Evolutionary conservation across 2,888 invertebrate species (phyloP).

Genomic region (Netelia inedita): DNA sequence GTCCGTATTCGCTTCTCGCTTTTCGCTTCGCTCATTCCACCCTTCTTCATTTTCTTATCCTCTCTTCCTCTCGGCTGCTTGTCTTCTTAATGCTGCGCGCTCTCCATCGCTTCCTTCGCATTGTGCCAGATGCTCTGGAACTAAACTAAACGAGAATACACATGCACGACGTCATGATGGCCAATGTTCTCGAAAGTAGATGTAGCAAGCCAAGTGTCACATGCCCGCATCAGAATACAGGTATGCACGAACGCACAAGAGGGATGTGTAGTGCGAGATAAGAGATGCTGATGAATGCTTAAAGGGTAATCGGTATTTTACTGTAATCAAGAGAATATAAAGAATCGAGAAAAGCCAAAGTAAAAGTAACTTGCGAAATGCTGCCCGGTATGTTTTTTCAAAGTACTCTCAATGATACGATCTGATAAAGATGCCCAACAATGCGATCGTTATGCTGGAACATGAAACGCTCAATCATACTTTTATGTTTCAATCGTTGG

Average conservation of each 20-base stretch:
- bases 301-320: background rate
- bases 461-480: no score
- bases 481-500: no score
- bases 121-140: conserved; percentile 77
- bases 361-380: no score
- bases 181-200: conserved; percentile 4
- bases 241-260: background rate
- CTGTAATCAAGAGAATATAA: background rate
- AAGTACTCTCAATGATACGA: no score
- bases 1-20: conserved; percentile 37
- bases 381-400: no score
- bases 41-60: conserved; percentile 41
- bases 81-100: conserved; percentile 33
- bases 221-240: background rate
- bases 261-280: background rate
- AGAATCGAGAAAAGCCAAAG: background rate
- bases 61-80: conserved; percentile 42
- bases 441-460: no score
- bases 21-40: conserved; percentile 29
- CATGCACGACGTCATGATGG: conserved; percentile 38
- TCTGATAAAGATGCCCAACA: no score
- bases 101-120: conserved; percentile 71
- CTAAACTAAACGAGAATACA: conserved; percentile 74
- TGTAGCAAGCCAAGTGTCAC: conserved; percentile 1
- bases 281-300: background rate